These are phyloP conservation scores for Elegia similella DNA, from an alignment of 2,888 invertebrate genomes.

Conservation along the genomic window DNA sequence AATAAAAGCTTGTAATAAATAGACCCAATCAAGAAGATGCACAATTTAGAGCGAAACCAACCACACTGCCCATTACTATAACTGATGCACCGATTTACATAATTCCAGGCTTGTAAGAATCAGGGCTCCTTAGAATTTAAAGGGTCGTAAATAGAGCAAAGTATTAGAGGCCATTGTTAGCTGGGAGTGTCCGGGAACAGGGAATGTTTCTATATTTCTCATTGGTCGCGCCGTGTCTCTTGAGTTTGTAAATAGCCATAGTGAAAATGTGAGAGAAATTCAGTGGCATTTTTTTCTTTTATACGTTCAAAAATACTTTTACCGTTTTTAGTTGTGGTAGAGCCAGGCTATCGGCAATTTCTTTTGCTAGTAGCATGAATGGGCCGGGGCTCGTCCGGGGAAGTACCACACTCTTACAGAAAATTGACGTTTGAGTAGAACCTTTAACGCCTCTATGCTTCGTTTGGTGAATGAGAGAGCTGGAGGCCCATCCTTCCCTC, in stretches of 20 bases:
- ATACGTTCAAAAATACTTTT: not conserved
- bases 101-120: not conserved
- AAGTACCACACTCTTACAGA: too few relatives aligned
- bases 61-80: not conserved
- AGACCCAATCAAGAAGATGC: not conserved
- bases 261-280: not conserved
- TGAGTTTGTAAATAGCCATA: not conserved
- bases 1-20: too few relatives aligned
- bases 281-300: not conserved
- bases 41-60: not conserved
- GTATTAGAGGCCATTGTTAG: constrained; percentile 3
- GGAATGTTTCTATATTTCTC: constrained; percentile 1
- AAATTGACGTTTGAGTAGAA: too few relatives aligned
- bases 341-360: too few relatives aligned
- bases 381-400: too few relatives aligned
- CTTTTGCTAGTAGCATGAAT: too few relatives aligned
- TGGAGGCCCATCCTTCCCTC: too few relatives aligned
- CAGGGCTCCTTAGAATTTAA: constrained; percentile 12
- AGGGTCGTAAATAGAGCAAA: constrained; percentile 5
- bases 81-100: not conserved
- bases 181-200: not conserved
- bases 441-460: too few relatives aligned
- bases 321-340: too few relatives aligned
- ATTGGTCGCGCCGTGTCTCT: not conserved
- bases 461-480: too few relatives aligned